Conservation (phyloP, 2,888 invertebrate species). For the Meghimatium bilineatum region DNA sequence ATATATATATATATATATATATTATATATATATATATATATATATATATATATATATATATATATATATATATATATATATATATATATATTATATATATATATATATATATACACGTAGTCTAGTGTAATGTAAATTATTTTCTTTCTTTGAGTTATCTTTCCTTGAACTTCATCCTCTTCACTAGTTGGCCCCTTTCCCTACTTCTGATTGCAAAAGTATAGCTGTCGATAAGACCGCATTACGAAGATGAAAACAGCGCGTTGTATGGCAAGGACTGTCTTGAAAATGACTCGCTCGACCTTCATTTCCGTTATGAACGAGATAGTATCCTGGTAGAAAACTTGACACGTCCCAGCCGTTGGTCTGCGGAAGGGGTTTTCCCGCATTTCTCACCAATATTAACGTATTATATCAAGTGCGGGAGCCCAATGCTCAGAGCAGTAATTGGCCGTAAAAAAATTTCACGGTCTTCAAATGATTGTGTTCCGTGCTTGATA, state of each 20-base stretch:
- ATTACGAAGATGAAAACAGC: slow-evolving; percentile 28
- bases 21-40: too few species aligned
- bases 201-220: slow-evolving; percentile 1
- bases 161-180: not conserved
- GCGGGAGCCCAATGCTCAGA: slow-evolving; percentile 26
- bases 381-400: slow-evolving; percentile 34
- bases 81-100: too few species aligned
- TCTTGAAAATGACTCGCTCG: slow-evolving; percentile 26
- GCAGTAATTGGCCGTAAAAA: slow-evolving; percentile 54
- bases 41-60: too few species aligned
- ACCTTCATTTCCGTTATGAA: slow-evolving; percentile 50
- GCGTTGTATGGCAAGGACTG: slow-evolving; percentile 10
- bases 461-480: slow-evolving; percentile 54
- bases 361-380: slow-evolving; percentile 24
- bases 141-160: not conserved
- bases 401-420: slow-evolving; percentile 55
- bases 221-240: slow-evolving; percentile 12
- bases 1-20: too few species aligned
- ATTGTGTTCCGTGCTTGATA: slow-evolving; percentile 49
- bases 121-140: not conserved
- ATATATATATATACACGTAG: not conserved
- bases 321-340: slow-evolving; percentile 38
- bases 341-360: slow-evolving; percentile 36
- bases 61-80: too few species aligned
- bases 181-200: not conserved